A percentile compares a stretch with the other conserved stretches of the same genome.
Evolutionary conservation across 2,797 vertebrate species (phyloP).

Genomic region (Fistularia commersonii): DNA sequence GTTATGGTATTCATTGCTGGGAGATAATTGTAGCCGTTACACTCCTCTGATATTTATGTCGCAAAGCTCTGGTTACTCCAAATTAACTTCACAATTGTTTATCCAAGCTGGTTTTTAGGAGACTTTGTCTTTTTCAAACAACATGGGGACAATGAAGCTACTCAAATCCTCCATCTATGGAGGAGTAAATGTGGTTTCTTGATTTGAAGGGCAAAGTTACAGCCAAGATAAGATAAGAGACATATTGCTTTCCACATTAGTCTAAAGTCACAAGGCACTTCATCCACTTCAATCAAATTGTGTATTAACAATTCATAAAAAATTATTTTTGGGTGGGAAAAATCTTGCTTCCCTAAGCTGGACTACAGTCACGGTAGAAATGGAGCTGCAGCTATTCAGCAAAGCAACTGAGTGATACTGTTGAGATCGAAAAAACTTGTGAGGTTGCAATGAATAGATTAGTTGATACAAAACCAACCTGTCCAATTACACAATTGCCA

Average conservation of each 20-base stretch:
- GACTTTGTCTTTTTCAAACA: conserved; percentile 47
- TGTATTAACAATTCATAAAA: conserved; percentile 17
- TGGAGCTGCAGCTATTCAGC: conserved; percentile 6
- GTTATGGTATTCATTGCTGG: conserved; percentile 19
- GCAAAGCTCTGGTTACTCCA: conserved; percentile 28
- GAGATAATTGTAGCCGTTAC: conserved; percentile 19
- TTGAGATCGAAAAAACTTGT: background rate
- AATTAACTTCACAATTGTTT: conserved; percentile 39
- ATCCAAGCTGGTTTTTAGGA: conserved; percentile 37
- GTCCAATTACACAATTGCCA: background rate
- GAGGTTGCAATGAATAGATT: background rate
- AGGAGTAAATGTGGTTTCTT: conserved; percentile 30
- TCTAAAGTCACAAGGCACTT: conserved; percentile 12
- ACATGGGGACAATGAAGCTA: conserved; percentile 37
- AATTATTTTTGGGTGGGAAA: too few relatives aligned
- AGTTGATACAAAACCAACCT: conserved; percentile 19
- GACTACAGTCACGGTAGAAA: too few relatives aligned
- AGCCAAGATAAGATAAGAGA: conserved; percentile 49
- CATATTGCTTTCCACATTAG: conserved; percentile 21
- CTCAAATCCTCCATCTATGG: conserved; percentile 34
- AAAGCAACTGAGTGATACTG: conserved; percentile 4
- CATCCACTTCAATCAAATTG: conserved; percentile 13
- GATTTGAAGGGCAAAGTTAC: conserved; percentile 42
- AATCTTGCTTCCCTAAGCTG: too few relatives aligned
- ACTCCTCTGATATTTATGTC: conserved; percentile 19